Evolutionary conservation across 37 sponge, comb jelly and placozoan genomes (phyloP).

Genomic region (Amphimedon queenslandica): DNA sequence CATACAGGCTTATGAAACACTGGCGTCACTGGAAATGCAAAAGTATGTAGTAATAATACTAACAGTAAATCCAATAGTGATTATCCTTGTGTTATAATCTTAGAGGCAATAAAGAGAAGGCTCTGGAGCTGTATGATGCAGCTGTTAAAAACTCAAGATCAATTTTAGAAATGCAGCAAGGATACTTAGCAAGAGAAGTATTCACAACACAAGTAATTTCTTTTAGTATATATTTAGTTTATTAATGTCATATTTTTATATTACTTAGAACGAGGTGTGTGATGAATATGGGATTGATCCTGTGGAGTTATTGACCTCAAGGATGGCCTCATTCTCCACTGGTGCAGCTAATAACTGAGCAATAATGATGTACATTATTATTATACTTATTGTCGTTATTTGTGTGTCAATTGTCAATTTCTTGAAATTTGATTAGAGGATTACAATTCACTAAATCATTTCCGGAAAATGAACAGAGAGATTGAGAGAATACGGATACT

Average conservation of each 20-base stretch:
- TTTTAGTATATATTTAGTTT: neutral
- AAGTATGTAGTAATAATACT: slow-evolving; percentile 27
- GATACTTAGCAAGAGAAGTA: slow-evolving; percentile 31
- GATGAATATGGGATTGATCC: slow-evolving; percentile 8
- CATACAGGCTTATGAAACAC: slow-evolving; percentile 62
- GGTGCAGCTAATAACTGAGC: no score
- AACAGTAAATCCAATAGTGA: no score
- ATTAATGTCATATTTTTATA: neutral
- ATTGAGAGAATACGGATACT: no score
- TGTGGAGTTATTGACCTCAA: neutral
- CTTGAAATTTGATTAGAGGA: no score
- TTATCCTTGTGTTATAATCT: no score
- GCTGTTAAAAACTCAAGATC: slow-evolving; percentile 30
- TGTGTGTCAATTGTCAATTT: no score
- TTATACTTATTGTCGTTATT: no score
- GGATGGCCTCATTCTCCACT: no score
- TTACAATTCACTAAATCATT: no score
- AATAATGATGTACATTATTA: no score
- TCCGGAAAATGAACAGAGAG: no score
- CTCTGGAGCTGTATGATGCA: slow-evolving; percentile 42
- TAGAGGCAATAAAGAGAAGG: slow-evolving; percentile 40
- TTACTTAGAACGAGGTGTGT: neutral
- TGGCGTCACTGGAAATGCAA: slow-evolving; percentile 74
- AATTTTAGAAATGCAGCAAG: slow-evolving; percentile 47
- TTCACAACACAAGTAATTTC: slow-evolving; percentile 13